phyloP scores from a whole-genome alignment of 2,113 vertebrate genomes.

The Benthochromis sp. region DNA sequence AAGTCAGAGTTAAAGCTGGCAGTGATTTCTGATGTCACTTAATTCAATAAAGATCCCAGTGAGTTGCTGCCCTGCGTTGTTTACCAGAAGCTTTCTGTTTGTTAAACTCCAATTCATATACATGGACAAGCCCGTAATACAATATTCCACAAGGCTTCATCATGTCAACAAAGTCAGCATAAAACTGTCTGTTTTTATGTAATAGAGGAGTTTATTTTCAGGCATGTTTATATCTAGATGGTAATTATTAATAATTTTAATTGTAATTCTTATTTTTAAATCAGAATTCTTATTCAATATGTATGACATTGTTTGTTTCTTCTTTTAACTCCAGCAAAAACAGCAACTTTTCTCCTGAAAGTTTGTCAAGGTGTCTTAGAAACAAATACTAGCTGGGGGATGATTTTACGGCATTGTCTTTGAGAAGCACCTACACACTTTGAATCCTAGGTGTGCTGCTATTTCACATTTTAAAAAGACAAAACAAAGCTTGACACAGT shows the following conservation, averaged over 20 bases:
- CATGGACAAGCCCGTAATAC: not conserved
- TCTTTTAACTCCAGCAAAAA: not conserved
- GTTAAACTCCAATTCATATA: not conserved
- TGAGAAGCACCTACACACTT: not conserved
- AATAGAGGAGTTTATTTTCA: not conserved
- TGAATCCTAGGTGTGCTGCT: not conserved
- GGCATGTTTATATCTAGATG: not conserved
- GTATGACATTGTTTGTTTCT: not conserved
- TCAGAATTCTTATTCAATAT: not conserved
- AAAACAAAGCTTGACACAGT: not conserved
- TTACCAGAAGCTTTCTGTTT: not conserved
- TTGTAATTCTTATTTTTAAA: not conserved
- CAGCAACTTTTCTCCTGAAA: not conserved
- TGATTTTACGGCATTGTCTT: not conserved
- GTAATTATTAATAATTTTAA: not conserved
- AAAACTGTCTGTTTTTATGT: not conserved
- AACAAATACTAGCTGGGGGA: not conserved
- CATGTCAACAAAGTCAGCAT: not conserved
- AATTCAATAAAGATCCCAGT: slow-evolving; percentile 17
- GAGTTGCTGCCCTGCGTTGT: not conserved
- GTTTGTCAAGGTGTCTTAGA: not conserved
- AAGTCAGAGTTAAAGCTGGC: not conserved
- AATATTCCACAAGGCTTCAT: not conserved
- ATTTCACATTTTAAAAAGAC: not conserved
- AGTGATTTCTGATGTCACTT: slow-evolving; percentile 24